These are phyloP conservation scores for Morone saxatilis DNA, from an alignment of 2,113 vertebrate genomes.

Conservation along the genomic window DNA sequence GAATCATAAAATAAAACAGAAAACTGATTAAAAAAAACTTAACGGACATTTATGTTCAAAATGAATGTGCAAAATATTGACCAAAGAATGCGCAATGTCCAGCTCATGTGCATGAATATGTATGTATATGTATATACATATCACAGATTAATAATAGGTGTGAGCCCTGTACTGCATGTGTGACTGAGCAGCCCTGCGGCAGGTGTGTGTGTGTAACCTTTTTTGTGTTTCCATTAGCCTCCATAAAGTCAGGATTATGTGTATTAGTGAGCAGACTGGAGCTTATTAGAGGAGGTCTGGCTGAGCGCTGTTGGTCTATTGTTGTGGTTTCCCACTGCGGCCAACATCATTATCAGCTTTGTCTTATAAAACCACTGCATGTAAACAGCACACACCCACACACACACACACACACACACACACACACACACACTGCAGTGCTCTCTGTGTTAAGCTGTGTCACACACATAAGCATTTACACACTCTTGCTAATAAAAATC, in stretches of 20 bases:
- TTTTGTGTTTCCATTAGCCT: constrained; percentile 51
- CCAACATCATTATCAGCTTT: constrained; percentile 74
- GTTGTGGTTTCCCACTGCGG: constrained; percentile 73
- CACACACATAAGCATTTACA: constrained; percentile 17
- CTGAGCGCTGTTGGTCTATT: constrained; percentile 52
- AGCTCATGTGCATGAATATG: too few relatives aligned
- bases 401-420: constrained; percentile 20
- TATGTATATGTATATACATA: not conserved
- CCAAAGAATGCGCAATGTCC: too few relatives aligned
- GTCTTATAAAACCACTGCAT: constrained; percentile 61
- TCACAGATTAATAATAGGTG: not conserved
- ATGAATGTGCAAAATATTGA: too few relatives aligned
- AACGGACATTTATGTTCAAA: too few relatives aligned
- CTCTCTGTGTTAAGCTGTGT: constrained; percentile 12
- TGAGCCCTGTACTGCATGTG: not conserved
- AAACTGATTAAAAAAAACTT: too few relatives aligned
- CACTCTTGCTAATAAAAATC: constrained; percentile 21
- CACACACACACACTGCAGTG: constrained; percentile 11
- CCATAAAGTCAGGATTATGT: constrained; percentile 57
- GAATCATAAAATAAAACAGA: too few relatives aligned
- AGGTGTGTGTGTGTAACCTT: constrained; percentile 41
- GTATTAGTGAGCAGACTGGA: constrained; percentile 60
- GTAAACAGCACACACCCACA: constrained; percentile 36
- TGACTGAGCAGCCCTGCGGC: not conserved
- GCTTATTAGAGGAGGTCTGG: constrained; percentile 68